Percentiles rank a stretch among this genome's conserved stretches.
phyloP scores from a whole-genome alignment of 2,888 invertebrate genomes.

The Brachyopa scutellaris region DNA sequence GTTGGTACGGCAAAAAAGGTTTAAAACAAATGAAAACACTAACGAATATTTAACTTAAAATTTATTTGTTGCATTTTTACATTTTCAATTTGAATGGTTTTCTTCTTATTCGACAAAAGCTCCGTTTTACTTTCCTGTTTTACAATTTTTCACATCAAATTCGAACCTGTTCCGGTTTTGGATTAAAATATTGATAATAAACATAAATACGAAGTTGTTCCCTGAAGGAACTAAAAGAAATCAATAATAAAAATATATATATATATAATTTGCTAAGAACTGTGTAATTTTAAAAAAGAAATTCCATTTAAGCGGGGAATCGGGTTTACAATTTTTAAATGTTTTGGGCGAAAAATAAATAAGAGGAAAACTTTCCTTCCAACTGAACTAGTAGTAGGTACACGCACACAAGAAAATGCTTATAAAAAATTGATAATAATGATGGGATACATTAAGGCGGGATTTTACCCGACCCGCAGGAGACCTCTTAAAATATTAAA shows the following conservation, averaged over 20 bases:
- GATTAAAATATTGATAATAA: too few relatives aligned
- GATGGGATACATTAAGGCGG: neutral
- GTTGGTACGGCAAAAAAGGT: too few relatives aligned
- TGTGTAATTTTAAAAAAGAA: conserved; percentile 10
- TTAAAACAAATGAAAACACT: too few relatives aligned
- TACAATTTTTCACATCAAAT: conserved; percentile 10
- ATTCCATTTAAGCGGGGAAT: neutral
- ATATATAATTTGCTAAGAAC: conserved; percentile 19
- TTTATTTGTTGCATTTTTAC: conserved; percentile 70
- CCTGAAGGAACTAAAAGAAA: neutral
- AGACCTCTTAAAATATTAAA: conserved; percentile 26
- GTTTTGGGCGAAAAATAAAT: neutral
- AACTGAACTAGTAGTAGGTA: too few relatives aligned
- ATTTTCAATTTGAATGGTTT: conserved; percentile 44
- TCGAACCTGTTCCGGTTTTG: too few relatives aligned
- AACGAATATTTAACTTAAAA: conserved; percentile 68
- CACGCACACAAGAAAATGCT: neutral
- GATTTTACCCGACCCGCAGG: neutral
- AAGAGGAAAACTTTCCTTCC: too few relatives aligned
- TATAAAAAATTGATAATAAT: conserved; percentile 32
- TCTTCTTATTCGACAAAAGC: conserved; percentile 22
- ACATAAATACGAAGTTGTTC: neutral
- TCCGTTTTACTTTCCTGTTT: conserved; percentile 7
- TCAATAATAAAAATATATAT: neutral
- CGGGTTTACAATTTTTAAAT: neutral